A percentile compares a stretch with the other conserved stretches of the same genome.
Conservation (phyloP, 1,140 invertebrate genomes). For the Pristionchus pacificus region DNA sequence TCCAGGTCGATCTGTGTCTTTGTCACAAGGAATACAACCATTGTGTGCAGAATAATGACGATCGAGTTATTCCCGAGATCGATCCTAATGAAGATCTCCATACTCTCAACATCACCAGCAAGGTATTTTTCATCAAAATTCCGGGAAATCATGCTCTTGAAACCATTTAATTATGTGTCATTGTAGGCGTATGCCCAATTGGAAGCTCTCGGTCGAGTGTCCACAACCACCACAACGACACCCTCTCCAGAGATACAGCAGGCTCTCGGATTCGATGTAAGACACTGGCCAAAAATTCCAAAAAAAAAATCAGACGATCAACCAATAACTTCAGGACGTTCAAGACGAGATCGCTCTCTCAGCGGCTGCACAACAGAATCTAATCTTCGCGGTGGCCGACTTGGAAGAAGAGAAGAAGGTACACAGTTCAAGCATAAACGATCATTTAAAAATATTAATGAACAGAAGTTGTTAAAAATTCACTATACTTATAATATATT, state of each 20-base stretch:
- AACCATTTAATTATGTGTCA: no score
- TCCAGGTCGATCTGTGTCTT: slow-evolving; percentile 39
- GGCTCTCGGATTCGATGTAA: slow-evolving; percentile 54
- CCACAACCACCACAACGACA: slow-evolving; percentile 52
- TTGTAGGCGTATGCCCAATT: slow-evolving; percentile 11
- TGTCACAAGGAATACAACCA: slow-evolving; percentile 56
- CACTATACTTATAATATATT: neutral
- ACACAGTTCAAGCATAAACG: no score
- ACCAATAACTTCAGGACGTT: slow-evolving; percentile 43
- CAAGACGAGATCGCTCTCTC: slow-evolving; percentile 54
- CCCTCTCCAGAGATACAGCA: slow-evolving; percentile 46
- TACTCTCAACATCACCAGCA: slow-evolving; percentile 38
- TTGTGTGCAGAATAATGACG: slow-evolving; percentile 48
- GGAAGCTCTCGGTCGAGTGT: slow-evolving; percentile 2
- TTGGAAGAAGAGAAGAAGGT: slow-evolving; percentile 38
- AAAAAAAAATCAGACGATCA: no score
- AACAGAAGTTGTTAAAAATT: no score
- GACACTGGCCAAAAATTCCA: no score
- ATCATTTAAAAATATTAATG: neutral
- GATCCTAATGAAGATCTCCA: slow-evolving; percentile 43
- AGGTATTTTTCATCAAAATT: slow-evolving; percentile 30
- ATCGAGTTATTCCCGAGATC: slow-evolving; percentile 55
- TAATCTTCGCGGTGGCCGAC: slow-evolving; percentile 53
- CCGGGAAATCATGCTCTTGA: no score
- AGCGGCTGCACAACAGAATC: slow-evolving; percentile 47